These are phyloP conservation scores for Sinotaia quadrata DNA, from an alignment of 2,888 invertebrate species.

Conservation along the genomic window DNA sequence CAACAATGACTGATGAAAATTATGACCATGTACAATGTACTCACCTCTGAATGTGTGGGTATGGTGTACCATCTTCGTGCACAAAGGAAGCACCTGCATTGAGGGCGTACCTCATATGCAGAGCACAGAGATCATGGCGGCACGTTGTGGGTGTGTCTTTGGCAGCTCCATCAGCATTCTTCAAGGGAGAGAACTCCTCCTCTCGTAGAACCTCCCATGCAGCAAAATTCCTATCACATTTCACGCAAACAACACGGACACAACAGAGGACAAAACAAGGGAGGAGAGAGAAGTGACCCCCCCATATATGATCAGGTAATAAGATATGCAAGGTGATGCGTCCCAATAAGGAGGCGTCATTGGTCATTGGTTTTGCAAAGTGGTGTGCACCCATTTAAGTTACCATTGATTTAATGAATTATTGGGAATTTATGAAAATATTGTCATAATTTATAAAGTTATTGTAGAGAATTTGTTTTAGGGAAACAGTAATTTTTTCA, in stretches of 20 bases:
- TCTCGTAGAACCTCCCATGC: constrained; percentile 91
- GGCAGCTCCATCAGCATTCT: constrained; percentile 89
- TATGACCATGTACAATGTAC: background rate
- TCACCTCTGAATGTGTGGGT: constrained; percentile 73
- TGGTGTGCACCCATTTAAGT: too few species aligned
- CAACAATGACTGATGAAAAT: too few species aligned
- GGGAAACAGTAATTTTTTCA: too few species aligned
- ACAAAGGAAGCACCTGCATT: constrained; percentile 85
- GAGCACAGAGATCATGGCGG: constrained; percentile 78
- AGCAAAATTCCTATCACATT: constrained; percentile 77
- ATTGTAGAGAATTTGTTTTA: too few species aligned
- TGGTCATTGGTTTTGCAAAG: too few species aligned
- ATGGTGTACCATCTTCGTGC: constrained; percentile 71
- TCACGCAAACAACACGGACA: constrained; percentile 39
- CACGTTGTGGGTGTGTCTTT: constrained; percentile 94
- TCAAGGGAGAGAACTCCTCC: constrained; percentile 96
- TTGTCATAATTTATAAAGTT: too few species aligned
- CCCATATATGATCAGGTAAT: too few species aligned
- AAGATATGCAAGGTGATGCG: too few species aligned
- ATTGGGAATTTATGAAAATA: too few species aligned
- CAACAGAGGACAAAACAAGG: constrained; percentile 34
- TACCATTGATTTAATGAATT: too few species aligned
- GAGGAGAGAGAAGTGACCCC: too few species aligned
- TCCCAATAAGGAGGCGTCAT: too few species aligned
- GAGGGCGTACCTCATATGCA: constrained; percentile 79